Conservation (phyloP, 2,113 vertebrate species). For the Otolemur garnettii region DNA sequence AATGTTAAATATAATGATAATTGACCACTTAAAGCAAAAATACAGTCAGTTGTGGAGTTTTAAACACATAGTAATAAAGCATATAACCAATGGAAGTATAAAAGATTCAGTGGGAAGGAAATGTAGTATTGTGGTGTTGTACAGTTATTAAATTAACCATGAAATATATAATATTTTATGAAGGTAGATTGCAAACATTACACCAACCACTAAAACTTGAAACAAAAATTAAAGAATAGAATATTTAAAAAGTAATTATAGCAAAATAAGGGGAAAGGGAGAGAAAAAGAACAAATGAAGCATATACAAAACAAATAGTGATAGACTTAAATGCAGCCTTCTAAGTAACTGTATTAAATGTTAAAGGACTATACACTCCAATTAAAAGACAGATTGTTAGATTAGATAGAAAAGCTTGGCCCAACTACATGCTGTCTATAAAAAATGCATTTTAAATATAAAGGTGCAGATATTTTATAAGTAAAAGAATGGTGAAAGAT, state of each 20-base stretch:
- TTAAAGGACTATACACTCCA: neutral
- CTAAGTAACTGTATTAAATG: neutral
- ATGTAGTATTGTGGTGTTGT: neutral
- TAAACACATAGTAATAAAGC: neutral
- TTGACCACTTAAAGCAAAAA: neutral
- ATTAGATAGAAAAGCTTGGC: neutral
- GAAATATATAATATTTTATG: neutral
- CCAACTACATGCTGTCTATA: neutral
- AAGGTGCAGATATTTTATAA: neutral
- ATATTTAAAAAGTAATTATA: neutral
- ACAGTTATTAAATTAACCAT: neutral
- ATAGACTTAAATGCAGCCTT: neutral
- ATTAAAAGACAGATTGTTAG: neutral
- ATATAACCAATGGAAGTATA: neutral
- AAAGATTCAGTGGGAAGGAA: neutral
- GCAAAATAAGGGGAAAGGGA: neutral
- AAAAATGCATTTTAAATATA: constrained; percentile 14
- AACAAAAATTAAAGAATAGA: neutral
- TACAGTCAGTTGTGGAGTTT: neutral
- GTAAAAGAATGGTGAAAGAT: neutral
- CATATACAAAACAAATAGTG: neutral
- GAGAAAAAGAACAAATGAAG: neutral
- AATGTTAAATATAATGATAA: neutral
- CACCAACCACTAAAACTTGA: neutral
- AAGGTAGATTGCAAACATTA: neutral